These are phyloP conservation scores for Heliconius cydno DNA, from an alignment of 2,888 invertebrate genomes.

Conservation along the genomic window DNA sequence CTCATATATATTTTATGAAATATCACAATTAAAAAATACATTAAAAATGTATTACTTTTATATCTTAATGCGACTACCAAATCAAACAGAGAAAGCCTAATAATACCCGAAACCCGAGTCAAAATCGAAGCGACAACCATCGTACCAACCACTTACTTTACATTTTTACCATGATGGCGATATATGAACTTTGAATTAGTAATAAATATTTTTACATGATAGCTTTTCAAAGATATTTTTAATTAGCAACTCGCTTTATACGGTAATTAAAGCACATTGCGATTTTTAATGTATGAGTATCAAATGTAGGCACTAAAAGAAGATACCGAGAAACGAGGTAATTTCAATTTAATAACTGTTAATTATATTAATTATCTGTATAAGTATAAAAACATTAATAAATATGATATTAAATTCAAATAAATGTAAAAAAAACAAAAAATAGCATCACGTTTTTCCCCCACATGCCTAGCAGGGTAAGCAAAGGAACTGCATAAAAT, in stretches of 20 bases:
- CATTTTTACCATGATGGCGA: no score
- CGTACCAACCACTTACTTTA: no score
- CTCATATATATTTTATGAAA: slow-evolving; percentile 7
- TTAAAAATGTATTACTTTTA: background rate
- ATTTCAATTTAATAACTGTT: slow-evolving; percentile 7
- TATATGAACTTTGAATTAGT: slow-evolving; percentile 2
- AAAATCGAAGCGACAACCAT: background rate
- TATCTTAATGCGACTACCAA: background rate
- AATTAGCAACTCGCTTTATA: slow-evolving; percentile 16
- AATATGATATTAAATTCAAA: background rate
- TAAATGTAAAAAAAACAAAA: background rate
- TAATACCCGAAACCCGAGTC: background rate
- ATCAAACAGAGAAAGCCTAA: background rate
- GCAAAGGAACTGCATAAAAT: no score
- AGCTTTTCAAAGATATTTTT: slow-evolving; percentile 19
- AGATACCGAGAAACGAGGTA: background rate
- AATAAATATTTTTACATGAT: slow-evolving; percentile 14
- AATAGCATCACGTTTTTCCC: no score
- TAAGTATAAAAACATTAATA: background rate
- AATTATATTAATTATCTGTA: slow-evolving; percentile 2
- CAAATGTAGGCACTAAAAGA: background rate
- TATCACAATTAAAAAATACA: slow-evolving; percentile 16
- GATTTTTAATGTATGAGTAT: background rate
- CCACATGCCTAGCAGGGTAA: no score
- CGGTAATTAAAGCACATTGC: slow-evolving; percentile 10